Conservation (phyloP, 2,113 vertebrate genomes). For the Dromaius novaehollandiae region DNA sequence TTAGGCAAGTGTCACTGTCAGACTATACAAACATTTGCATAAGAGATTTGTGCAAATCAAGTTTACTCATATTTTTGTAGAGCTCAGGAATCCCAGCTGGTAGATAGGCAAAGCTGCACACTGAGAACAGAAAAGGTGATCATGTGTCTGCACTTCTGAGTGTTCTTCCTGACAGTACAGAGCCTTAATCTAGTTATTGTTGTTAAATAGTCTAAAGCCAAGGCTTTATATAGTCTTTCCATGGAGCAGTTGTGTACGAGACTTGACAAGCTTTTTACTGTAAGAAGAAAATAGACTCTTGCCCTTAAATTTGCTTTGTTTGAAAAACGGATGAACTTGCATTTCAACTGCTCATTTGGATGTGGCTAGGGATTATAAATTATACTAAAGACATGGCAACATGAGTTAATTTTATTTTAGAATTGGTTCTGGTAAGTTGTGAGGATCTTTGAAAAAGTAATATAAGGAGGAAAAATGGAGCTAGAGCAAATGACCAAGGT, state of each 20-base stretch:
- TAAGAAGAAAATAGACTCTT: neutral
- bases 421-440: neutral
- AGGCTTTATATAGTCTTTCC: neutral
- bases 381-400: neutral
- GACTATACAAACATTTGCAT: rapidly evolving
- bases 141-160: neutral
- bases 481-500: neutral
- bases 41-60: neutral
- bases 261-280: neutral
- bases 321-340: neutral
- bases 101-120: neutral
- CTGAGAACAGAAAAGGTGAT: neutral
- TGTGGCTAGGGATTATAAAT: neutral
- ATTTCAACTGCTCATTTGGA: neutral
- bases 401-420: neutral
- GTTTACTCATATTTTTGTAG: neutral
- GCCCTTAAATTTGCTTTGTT: neutral
- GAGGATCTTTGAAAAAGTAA: neutral
- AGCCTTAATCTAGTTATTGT: neutral
- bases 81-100: neutral
- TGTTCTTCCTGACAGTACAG: neutral
- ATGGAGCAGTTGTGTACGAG: neutral
- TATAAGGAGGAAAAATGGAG: neutral
- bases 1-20: neutral
- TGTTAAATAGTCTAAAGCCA: rapidly evolving